Evolutionary conservation across 2,113 vertebrate species (phyloP), one percentile per base, ranked within the genome.

Genomic region (Casuarius casuarius): DNA sequence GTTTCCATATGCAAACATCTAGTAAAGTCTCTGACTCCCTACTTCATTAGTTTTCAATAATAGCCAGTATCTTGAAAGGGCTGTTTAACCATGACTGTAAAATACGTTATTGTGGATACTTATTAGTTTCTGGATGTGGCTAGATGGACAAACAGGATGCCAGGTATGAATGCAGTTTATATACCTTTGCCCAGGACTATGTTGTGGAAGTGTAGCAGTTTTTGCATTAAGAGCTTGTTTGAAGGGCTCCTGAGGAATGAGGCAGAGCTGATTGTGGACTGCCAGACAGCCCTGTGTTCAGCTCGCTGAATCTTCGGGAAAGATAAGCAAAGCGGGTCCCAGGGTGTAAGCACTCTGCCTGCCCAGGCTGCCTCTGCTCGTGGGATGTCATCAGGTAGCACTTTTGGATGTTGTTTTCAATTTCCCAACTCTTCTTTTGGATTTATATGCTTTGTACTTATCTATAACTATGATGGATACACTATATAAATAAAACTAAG

Each of bases 281-380:
- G 33, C 7, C 58, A 80, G 26, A 42, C 23, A 33, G 40, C 62
- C 56, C 15, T 12, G 18, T 48, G 46, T 19, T 48, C 1, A 2
- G 33, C 65, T 77, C 16, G 5, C 42, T 90, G 38, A 86, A 33
- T 28, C 17, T 33, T 62, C 25, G 48, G 44, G 25, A 74, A 62
- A 56, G 44, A 52, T 52, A 35, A 65, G 18, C n/a, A 51, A 4
- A 7, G 19, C 68, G 38, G 9, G 17, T 68, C 77, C 31, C 33
- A 29, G 10, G 10, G 18, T 59, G 6, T n/a, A 52, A 65, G 52
- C 2, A 0, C 0, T 1, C n/a, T 73, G 40, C 33, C 25, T 77
- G 28, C 31, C 19, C 19, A 73, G 15, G 10, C 40, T 80, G 63
- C 38, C 12, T 8, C 52, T 80, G 15, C 20, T 90, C 9, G 2